These are phyloP conservation scores for Megalurothrips usitatus DNA, from an alignment of 2,888 invertebrate species.

Conservation along the genomic window DNA sequence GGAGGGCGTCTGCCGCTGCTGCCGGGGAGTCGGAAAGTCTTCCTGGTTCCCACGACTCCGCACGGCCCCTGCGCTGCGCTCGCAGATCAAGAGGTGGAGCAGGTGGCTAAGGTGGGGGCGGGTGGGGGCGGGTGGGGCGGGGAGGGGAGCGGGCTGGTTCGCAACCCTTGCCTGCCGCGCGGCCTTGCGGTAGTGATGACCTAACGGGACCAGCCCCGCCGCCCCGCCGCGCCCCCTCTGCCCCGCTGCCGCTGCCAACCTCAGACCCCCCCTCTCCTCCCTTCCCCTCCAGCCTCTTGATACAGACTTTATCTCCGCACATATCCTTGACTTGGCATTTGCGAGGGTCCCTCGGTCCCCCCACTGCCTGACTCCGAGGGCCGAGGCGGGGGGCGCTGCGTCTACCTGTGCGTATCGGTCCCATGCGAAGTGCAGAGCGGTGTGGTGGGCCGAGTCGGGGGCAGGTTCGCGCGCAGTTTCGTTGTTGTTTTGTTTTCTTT, in stretches of 20 bases:
- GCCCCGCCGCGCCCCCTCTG: too few species aligned
- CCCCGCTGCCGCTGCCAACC: not conserved
- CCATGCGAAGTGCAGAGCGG: not conserved
- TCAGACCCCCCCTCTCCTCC: not conserved
- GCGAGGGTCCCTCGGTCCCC: not conserved
- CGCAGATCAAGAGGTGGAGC: not conserved
- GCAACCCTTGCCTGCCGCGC: constrained; percentile 1
- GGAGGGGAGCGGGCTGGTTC: not conserved
- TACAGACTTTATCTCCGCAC: constrained; percentile 23
- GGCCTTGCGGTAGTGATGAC: constrained; percentile 23
- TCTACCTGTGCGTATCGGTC: not conserved
- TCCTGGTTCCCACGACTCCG: constrained; percentile 16
- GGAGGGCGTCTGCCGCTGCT: not conserved
- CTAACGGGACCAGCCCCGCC: not conserved
- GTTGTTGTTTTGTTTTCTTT: not conserved
- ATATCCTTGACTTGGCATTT: constrained; percentile 23
- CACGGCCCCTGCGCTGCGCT: not conserved
- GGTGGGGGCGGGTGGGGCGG: not conserved
- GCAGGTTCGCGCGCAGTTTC: not conserved
- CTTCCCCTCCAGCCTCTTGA: not conserved
- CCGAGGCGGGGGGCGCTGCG: not conserved
- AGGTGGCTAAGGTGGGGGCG: not conserved
- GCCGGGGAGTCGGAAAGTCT: constrained; percentile 8
- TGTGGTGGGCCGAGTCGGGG: not conserved
- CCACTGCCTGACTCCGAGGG: not conserved